Conservation (phyloP, 2,888 invertebrate species). For the Acrocyrtus sp. region DNA sequence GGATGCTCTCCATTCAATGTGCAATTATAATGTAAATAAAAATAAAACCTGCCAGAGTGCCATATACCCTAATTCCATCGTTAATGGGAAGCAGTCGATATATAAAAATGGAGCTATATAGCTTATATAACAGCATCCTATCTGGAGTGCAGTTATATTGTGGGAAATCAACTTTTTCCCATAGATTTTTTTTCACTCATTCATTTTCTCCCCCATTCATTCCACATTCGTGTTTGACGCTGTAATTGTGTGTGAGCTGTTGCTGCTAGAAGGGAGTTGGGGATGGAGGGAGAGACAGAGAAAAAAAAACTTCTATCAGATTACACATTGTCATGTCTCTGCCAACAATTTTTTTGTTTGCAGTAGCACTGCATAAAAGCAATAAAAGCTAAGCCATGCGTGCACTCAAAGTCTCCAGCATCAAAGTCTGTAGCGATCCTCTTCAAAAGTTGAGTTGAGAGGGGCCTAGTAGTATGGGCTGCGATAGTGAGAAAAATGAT, state of each 20-base stretch:
- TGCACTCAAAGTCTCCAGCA: no score
- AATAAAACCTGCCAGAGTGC: not conserved
- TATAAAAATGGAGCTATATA: not conserved
- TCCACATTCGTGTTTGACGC: not conserved
- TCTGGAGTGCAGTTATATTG: slow-evolving; percentile 39
- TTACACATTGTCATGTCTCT: not conserved
- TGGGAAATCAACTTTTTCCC: slow-evolving; percentile 58
- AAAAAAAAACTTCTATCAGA: not conserved
- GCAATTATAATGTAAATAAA: slow-evolving; percentile 22
- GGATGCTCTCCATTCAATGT: no score
- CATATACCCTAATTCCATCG: not conserved
- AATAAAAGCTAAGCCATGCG: slow-evolving; percentile 9
- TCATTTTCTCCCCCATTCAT: slow-evolving; percentile 21
- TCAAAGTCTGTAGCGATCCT: no score
- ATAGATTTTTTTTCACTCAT: slow-evolving; percentile 40
- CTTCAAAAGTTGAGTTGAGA: no score
- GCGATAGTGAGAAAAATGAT: no score
- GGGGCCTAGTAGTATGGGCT: no score
- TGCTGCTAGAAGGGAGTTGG: no score
- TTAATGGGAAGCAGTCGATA: slow-evolving; percentile 16
- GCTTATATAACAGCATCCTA: slow-evolving; percentile 5
- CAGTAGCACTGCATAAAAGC: not conserved
- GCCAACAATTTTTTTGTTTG: not conserved
- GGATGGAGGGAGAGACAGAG: not conserved
- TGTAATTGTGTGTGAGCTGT: no score